Evolutionary conservation across 2,113 vertebrate species (phyloP), one percentile per base, ranked within the genome.

Genomic region (Elanus axillaris): DNA sequence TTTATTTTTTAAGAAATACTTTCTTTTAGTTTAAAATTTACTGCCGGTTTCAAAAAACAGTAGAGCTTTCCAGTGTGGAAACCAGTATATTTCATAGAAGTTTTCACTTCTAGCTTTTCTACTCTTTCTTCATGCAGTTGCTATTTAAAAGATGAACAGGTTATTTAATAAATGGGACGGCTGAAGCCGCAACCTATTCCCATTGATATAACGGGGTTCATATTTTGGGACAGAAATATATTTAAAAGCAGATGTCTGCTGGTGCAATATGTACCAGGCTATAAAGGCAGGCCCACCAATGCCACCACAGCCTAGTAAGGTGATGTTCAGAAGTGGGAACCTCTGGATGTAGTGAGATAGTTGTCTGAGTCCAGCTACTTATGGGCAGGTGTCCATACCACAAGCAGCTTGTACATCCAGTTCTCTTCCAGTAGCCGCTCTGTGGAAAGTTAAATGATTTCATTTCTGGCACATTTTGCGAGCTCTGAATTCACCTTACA

Each of bases 11-110:
- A 95, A 95, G 77, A 87, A 91, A 96, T 93, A 86, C 71, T 91
- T 97, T 90, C 45, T 80, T 94, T 62, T 55, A 74, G 11, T 96
- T 93, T 94, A 66, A 83, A 74, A 52, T 88, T 75, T 88, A 77
- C n/a, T 95, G 95, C 95, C 93, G 88, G 78, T 88, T 96, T 95
- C 84, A 97, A 95, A 88, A 97, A 97, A 94, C 93, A 95, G 29
- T 32, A 59, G 74, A 96, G 86, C 55, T 91, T 97, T 93, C 83
- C 92, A 82, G 20, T 82, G 47, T 74, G 71, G 73, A 94, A 91
- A 91, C 0, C 1, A 52, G 42, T 87, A 9, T 64, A 91, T 86
- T 93, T 96, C 62, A 85, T 60, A 34, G 76, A 93, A 69, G n/a
- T 88, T 92, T 87, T 95, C 59, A 63, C 19, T 90, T 88, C 29